Conservation (phyloP, 2,113 vertebrate genomes). For the Cavia porcellus region DNA sequence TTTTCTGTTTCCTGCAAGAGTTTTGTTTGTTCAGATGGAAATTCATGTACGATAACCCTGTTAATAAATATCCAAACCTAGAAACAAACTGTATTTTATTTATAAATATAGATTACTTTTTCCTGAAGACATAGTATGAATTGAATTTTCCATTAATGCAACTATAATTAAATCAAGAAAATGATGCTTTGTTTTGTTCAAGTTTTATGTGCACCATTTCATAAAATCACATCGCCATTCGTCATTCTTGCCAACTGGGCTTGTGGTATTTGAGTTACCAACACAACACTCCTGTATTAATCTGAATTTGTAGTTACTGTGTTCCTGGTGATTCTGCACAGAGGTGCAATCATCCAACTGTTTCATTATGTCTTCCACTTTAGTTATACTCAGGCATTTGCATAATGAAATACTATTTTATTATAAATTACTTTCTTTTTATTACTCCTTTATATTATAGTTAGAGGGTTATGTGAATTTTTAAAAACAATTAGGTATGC, state of each 20-base stretch:
- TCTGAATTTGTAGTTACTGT: not conserved
- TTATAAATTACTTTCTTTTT: constrained; percentile 62
- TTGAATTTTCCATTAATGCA: constrained; percentile 30
- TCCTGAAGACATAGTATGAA: not conserved
- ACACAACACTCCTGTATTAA: not conserved
- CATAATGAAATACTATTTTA: constrained; percentile 64
- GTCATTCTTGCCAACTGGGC: not conserved
- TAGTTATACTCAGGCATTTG: constrained; percentile 39
- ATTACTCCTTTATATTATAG: constrained; percentile 61
- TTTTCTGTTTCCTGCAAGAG: not conserved
- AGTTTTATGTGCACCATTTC: constrained; percentile 26
- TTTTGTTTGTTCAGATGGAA: not conserved
- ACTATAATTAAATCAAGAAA: not conserved
- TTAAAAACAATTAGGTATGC: constrained; percentile 29
- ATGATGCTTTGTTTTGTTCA: constrained; percentile 25
- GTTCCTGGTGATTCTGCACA: not conserved
- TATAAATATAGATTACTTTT: constrained; percentile 41
- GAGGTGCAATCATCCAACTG: not conserved
- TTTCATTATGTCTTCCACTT: constrained; percentile 38
- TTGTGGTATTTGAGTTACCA: not conserved
- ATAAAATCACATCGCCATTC: not conserved
- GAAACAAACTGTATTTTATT: not conserved
- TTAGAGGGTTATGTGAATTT: constrained; percentile 16
- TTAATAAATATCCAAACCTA: not conserved
- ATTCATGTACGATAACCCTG: not conserved